Percentiles rank a stretch among this genome's conserved stretches.
Conservation (phyloP, 2,888 invertebrate species). For the Rotaria socialis region DNA sequence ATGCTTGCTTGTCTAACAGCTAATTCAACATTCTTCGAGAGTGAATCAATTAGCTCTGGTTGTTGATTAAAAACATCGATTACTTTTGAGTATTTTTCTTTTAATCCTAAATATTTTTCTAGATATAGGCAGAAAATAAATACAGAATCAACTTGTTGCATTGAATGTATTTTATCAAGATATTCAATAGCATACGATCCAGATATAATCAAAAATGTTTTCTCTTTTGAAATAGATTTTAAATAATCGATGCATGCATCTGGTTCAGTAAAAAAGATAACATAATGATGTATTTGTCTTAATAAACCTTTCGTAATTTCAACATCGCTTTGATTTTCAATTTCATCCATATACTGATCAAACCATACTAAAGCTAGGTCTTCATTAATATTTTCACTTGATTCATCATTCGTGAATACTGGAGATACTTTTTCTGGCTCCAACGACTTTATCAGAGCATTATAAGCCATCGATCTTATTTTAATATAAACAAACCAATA, state of each 20-base stretch:
- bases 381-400: background rate
- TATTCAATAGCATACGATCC: background rate
- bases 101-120: background rate
- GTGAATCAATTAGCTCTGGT: background rate
- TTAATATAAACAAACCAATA: background rate
- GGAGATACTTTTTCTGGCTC: background rate
- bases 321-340: background rate
- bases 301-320: background rate
- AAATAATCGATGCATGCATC: background rate
- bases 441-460: background rate
- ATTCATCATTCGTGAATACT: background rate
- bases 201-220: background rate
- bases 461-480: background rate
- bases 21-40: background rate
- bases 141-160: background rate
- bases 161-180: background rate
- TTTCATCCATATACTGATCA: background rate
- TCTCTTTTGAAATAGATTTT: background rate
- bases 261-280: background rate
- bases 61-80: slow-evolving; percentile 1
- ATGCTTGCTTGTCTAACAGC: background rate
- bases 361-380: background rate
- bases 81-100: background rate
- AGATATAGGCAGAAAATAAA: background rate
- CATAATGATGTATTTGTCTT: background rate